phyloP scores from a whole-genome alignment of 1,140 invertebrate species.

The Sinonovacula constricta region DNA sequence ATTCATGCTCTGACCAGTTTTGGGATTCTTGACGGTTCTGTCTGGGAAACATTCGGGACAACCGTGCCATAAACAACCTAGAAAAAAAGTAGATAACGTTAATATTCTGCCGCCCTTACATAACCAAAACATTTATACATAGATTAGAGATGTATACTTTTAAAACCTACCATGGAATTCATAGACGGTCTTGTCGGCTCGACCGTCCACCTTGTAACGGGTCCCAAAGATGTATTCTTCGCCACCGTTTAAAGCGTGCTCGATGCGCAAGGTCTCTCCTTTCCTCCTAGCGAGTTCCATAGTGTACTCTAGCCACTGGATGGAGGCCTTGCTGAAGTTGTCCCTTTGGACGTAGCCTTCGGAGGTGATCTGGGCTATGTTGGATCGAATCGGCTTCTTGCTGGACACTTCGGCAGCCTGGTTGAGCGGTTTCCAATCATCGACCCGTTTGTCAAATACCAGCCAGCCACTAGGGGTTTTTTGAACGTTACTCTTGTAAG shows the following conservation, averaged over 20 bases:
- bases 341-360: constrained; percentile 6
- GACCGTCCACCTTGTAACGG: not conserved
- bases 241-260: constrained; percentile 10
- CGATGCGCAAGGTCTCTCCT: not conserved
- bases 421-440: not conserved
- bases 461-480: not conserved
- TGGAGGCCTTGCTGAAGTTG: constrained; percentile 4
- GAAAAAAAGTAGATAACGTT: too few relatives aligned
- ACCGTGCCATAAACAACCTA: constrained; percentile 1
- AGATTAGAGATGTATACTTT: too few relatives aligned
- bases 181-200: not conserved
- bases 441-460: not conserved
- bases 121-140: too few relatives aligned
- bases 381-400: constrained; percentile 6
- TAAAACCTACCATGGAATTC: too few relatives aligned
- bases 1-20: not conserved
- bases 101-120: too few relatives aligned
- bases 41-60: constrained; percentile 5
- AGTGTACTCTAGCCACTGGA: constrained; percentile 5
- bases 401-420: not conserved
- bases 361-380: not conserved
- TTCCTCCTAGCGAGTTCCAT: not conserved
- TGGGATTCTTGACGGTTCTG: not conserved
- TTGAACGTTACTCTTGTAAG: not conserved
- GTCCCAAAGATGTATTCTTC: not conserved